phyloP scores from a whole-genome alignment of 2,888 invertebrate genomes.

The Volucella inanis region DNA sequence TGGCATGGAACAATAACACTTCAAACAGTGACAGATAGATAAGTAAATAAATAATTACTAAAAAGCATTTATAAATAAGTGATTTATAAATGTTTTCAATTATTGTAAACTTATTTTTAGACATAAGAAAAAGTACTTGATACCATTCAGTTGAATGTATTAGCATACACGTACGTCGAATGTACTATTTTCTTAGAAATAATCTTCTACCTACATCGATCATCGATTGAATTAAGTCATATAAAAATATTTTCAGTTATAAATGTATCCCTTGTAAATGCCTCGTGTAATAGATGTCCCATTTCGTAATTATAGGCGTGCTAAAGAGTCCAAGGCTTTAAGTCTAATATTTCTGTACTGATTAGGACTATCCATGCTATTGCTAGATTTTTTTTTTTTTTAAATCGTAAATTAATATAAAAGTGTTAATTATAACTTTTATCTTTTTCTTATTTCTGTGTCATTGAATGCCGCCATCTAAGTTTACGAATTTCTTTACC shows the following conservation, averaged over 20 bases:
- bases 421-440: constrained; percentile 32
- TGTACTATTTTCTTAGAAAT: constrained; percentile 16
- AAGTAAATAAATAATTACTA: too few relatives aligned
- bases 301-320: constrained; percentile 20
- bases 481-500: neutral
- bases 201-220: constrained; percentile 45
- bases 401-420: constrained; percentile 27
- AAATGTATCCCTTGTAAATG: neutral
- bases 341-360: neutral
- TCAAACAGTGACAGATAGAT: too few relatives aligned
- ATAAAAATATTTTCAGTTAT: neutral
- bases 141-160: constrained; percentile 11
- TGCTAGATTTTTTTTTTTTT: neutral
- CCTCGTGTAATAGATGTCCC: constrained; percentile 1
- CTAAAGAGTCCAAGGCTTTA: constrained; percentile 1
- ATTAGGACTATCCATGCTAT: neutral
- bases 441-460: neutral
- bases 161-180: constrained; percentile 25
- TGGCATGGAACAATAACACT: too few relatives aligned
- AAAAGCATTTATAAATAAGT: too few relatives aligned
- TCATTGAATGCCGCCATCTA: constrained; percentile 14
- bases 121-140: neutral
- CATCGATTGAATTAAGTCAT: constrained; percentile 27
- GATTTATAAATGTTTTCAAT: neutral
- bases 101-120: neutral